phyloP scores from a whole-genome alignment of 2,797 vertebrate genomes.

The Oreochromis mossambicus region DNA sequence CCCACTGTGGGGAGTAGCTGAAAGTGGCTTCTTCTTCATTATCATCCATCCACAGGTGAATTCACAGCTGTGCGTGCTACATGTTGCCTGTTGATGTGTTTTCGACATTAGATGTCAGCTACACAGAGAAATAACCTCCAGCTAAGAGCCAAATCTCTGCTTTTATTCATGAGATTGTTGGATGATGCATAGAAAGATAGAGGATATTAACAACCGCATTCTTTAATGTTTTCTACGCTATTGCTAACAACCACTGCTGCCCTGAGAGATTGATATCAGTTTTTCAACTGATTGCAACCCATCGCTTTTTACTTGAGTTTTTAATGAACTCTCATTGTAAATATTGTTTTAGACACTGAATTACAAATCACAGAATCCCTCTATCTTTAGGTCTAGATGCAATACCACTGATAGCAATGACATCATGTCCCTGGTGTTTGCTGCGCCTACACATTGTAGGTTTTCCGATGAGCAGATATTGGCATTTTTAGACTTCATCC shows the following conservation, averaged over 20 bases:
- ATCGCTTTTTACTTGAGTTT: neutral
- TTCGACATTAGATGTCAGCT: neutral
- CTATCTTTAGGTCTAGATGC: neutral
- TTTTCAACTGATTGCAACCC: neutral
- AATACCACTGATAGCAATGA: neutral
- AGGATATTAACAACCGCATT: no score
- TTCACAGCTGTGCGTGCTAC: neutral
- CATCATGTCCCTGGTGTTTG: no score
- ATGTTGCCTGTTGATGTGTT: neutral
- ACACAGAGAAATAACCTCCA: neutral
- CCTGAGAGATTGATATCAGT: accelerated
- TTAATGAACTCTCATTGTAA: neutral
- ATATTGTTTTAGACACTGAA: neutral
- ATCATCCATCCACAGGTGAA: neutral
- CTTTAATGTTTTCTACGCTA: neutral
- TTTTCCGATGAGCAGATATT: neutral
- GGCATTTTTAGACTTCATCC: neutral
- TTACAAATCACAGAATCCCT: neutral
- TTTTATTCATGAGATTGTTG: neutral
- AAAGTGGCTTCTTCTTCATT: neutral
- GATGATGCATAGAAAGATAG: neutral
- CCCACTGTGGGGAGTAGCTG: neutral
- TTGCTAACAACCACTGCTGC: neutral
- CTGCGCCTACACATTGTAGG: neutral
- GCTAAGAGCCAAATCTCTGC: neutral